Base-by-base conservation (phyloP, 2,888 invertebrate genomes). In the Cartodere bifasciata region DNA sequence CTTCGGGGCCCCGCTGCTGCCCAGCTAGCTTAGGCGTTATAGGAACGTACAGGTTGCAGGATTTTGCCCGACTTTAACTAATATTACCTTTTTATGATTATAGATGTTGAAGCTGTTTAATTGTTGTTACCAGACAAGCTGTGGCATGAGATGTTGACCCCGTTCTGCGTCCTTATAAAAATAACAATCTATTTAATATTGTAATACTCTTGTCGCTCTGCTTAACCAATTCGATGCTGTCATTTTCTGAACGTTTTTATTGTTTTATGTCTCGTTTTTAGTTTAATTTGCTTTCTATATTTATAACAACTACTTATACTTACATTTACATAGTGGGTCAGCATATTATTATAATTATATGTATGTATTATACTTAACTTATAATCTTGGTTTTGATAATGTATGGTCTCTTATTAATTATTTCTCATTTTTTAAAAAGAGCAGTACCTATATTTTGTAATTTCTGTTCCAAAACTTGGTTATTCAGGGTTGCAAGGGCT, bases 401-500 rank as follows among this genome's bases (percentile, higher is more conserved):
- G 7, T 23, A 12, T 12, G 11, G 24, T 23, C 5, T 23, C 11
- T 31, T 45, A 51, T 50, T 47, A 48, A 52, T 54, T 53, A 52
- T 52, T 53, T 51, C 51, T 50, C 52, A 53, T 48, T 46, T 40
- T 13, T n/a, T 31, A 35, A 44, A 46, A 47, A 46, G 46, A 39
- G 49, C 51, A 51, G 49, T 52, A 49, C 45, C 48, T 48, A 48
- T 47, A 47, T 45, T 53, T 55, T 51, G 52, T 52, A 46, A 31
- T 35, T 47, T 45, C 43, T 46, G 48, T 48, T 44, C 42, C 43
- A 42, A 43, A 47, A 47, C 46, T 49, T 53, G 57, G 57, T 68
- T 62, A 65, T 64, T 65, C 64, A 63, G 62, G 63, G 60, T 63
- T 57, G 63, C 65, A 61, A 65, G 67, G 65, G 65, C 67, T 64